Evolutionary conservation across 2,888 invertebrate species (phyloP).

Genomic region (Schrankia costaestrigalis): DNA sequence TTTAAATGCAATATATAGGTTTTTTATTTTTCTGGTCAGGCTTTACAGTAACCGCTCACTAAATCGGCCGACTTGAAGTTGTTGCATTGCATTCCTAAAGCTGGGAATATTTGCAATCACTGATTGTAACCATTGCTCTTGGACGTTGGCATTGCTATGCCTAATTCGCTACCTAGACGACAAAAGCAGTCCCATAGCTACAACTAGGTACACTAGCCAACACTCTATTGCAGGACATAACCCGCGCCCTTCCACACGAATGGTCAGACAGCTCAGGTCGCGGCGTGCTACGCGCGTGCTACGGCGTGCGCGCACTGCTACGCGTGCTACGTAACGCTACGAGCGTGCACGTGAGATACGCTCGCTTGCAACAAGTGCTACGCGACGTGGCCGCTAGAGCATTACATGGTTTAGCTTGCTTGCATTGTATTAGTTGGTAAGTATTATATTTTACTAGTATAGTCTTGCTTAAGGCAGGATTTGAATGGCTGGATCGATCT

Average conservation of each 20-base stretch:
- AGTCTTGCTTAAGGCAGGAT: no score
- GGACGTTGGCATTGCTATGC: not conserved
- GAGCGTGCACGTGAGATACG: conserved; percentile 35
- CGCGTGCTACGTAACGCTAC: conserved; percentile 25
- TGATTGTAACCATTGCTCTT: not conserved
- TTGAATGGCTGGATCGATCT: no score
- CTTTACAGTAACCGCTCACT: no score
- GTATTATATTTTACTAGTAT: not conserved
- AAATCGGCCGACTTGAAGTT: no score
- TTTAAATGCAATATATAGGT: no score
- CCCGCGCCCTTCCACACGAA: conserved; percentile 35
- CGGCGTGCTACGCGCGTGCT: conserved; percentile 40
- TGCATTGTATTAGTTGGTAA: conserved; percentile 42
- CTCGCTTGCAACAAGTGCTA: conserved; percentile 33
- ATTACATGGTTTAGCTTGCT: conserved; percentile 39
- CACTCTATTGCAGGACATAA: conserved; percentile 45
- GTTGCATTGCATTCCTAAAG: no score
- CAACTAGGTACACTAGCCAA: not conserved
- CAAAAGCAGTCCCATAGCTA: not conserved
- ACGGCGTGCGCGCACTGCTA: conserved; percentile 40
- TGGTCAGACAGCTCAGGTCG: conserved; percentile 49
- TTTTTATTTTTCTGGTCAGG: no score
- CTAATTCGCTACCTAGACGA: not conserved
- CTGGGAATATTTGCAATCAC: not conserved
- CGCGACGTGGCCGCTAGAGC: conserved; percentile 29